A percentile compares a stretch with the other conserved stretches of the same genome.
These are phyloP conservation scores for Pammene aurita DNA, from an alignment of 2,888 invertebrate genomes.

Conservation along the genomic window DNA sequence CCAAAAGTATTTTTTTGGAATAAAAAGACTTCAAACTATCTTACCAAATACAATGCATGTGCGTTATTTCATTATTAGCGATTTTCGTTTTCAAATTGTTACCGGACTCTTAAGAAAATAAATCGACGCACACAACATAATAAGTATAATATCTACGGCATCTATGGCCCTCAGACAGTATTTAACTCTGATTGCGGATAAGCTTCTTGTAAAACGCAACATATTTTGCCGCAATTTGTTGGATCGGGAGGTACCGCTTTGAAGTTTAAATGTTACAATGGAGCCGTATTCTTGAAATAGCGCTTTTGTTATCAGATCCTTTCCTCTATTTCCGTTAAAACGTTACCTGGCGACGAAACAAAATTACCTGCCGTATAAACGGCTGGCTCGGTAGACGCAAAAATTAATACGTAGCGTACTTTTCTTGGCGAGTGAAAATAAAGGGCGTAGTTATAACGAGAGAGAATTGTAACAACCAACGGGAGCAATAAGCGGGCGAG, in stretches of 20 bases:
- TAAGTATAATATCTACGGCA: too few species aligned
- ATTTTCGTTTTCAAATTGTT: too few species aligned
- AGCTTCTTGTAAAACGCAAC: background rate
- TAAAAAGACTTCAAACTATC: too few species aligned
- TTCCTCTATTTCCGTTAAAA: slow-evolving; percentile 17
- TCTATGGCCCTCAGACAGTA: background rate
- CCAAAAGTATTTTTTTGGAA: too few species aligned
- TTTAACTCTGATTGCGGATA: background rate
- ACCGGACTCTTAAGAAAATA: background rate
- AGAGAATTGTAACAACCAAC: slow-evolving; percentile 51
- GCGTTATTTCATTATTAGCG: too few species aligned
- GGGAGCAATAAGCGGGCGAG: slow-evolving; percentile 62
- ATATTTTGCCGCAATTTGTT: background rate
- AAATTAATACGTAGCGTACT: slow-evolving; percentile 35
- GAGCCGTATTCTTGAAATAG: slow-evolving; percentile 30
- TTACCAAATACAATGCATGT: too few species aligned
- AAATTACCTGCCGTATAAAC: slow-evolving; percentile 28
- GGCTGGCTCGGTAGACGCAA: slow-evolving; percentile 25
- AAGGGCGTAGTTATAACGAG: slow-evolving; percentile 52
- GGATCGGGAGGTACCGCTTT: slow-evolving; percentile 4
- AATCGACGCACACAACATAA: background rate
- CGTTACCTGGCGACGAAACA: slow-evolving; percentile 25
- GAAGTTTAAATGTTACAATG: slow-evolving; percentile 22
- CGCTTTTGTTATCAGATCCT: slow-evolving; percentile 27
- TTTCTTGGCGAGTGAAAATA: slow-evolving; percentile 50